phyloP scores from a whole-genome alignment of 2,888 invertebrate species.

The Mechanitis messenoides region DNA sequence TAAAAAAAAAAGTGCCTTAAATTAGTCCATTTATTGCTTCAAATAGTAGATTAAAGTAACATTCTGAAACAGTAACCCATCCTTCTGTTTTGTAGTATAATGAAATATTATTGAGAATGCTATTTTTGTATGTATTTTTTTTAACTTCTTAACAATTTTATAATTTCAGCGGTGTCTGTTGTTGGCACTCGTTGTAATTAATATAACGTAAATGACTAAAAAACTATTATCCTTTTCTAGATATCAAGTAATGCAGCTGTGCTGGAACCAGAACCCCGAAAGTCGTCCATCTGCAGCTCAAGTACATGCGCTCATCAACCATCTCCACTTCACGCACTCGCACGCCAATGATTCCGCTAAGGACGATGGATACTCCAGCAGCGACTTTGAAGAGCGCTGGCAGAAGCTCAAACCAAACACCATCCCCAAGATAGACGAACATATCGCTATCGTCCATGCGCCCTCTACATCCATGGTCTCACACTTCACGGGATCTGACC shows the following conservation, averaged over 20 bases:
- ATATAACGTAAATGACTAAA: too few relatives aligned
- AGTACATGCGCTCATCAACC: conserved; percentile 62
- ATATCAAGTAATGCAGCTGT: conserved; percentile 83
- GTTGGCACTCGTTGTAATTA: too few relatives aligned
- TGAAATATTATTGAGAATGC: too few relatives aligned
- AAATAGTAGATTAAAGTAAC: too few relatives aligned
- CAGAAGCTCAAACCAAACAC: conserved; percentile 81
- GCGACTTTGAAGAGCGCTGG: conserved; percentile 85
- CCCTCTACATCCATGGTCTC: conserved; percentile 55
- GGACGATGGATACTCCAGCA: conserved; percentile 46
- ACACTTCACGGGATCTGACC: conserved; percentile 55
- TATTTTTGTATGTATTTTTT: too few relatives aligned
- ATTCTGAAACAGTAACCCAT: too few relatives aligned
- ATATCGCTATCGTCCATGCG: conserved; percentile 64
- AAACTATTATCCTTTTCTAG: conserved; percentile 47
- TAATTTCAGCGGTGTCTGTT: too few relatives aligned
- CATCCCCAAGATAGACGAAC: conserved; percentile 76
- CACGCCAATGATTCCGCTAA: conserved; percentile 34
- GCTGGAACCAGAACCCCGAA: conserved; percentile 73
- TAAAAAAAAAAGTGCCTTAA: too few relatives aligned
- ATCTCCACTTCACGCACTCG: conserved; percentile 57
- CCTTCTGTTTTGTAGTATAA: too few relatives aligned
- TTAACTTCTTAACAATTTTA: too few relatives aligned
- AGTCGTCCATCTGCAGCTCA: conserved; percentile 54
- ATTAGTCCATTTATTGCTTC: too few relatives aligned